Percentiles rank a stretch among this genome's conserved stretches.
Evolutionary conservation across 2,797 vertebrate species (phyloP).

Genomic region (Nyctibius grandis): DNA sequence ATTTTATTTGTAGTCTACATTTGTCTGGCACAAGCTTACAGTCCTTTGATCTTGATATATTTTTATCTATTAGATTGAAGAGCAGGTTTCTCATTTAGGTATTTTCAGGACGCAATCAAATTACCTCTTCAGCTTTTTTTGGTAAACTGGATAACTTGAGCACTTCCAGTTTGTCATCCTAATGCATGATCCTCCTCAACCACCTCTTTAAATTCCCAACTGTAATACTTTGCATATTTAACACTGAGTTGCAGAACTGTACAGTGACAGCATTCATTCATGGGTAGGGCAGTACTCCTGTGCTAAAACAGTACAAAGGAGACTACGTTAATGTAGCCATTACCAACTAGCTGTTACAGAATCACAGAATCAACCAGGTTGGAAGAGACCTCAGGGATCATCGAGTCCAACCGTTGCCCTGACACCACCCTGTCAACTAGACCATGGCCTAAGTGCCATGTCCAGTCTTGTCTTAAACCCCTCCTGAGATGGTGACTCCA

Average conservation of each 20-base stretch:
- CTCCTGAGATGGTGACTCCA: no score
- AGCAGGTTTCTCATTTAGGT: neutral
- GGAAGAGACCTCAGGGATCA: no score
- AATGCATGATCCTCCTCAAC: neutral
- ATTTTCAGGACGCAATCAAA: slow-evolving; percentile 6
- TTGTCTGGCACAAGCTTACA: neutral
- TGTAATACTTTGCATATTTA: neutral
- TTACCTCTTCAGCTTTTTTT: neutral
- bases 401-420: no score
- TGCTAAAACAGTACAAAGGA: neutral
- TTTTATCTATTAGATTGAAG: neutral
- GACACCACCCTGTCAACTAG: no score
- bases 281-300: neutral
- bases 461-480: no score
- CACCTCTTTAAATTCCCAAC: neutral
- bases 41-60: slow-evolving; percentile 13
- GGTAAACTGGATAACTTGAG: neutral
- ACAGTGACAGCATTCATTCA: neutral
- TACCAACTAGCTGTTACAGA: neutral
- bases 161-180: neutral
- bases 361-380: no score
- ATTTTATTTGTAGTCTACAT: slow-evolving; percentile 10
- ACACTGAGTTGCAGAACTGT: neutral
- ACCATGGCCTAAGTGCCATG: no score
- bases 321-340: neutral